Evolutionary conservation across 2,113 vertebrate species (phyloP), one percentile per base, ranked within the genome.

Genomic region (Dermatemys mawii): DNA sequence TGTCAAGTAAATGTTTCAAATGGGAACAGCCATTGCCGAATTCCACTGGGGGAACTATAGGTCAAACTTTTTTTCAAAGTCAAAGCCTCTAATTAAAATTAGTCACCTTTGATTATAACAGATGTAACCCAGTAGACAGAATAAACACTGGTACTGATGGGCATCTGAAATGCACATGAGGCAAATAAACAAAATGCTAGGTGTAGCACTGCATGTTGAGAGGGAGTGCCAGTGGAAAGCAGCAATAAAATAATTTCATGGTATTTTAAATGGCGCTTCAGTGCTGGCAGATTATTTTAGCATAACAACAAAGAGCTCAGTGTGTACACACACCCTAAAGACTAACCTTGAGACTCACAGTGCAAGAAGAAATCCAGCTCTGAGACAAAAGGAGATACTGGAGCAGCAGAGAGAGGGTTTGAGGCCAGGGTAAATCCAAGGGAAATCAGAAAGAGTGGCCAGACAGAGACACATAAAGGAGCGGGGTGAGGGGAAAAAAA

Each of bases 261-360:
- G 83, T 81, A 92, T 91, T 92, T 91, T 57, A 54, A 92, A 76
- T n/a, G 83, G 84, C 78, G 83, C 84, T 83, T 3, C 53, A 81
- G 50, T 91, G 86, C 51, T 84, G 83, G 91, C 46, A 95, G 93
- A 78, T 92, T 87, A 10, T 67, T 89, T 44, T 89, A 95, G 94
- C 55, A 49, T 55, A 79, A 87, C 0, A 93, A 88, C 32, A 90
- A 60, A 76, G 81, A 78, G 91, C 44, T 35, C 87, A 87, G 7
- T 29, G 60, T 85, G 95, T 79, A 81, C 84, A 92, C 70, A 88
- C 78, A 87, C 92, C 82, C 79, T 84, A 96, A 49, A 93, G 95
- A 99, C 99, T 99, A 98, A 99, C 99, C 99, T 99, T 99, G 98
- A 92, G 98, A 97, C 97, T 99, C 98, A 98, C 99, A 99, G 97